Base-by-base conservation (phyloP, 2,113 vertebrate genomes). In the Lucifuga dentata region DNA sequence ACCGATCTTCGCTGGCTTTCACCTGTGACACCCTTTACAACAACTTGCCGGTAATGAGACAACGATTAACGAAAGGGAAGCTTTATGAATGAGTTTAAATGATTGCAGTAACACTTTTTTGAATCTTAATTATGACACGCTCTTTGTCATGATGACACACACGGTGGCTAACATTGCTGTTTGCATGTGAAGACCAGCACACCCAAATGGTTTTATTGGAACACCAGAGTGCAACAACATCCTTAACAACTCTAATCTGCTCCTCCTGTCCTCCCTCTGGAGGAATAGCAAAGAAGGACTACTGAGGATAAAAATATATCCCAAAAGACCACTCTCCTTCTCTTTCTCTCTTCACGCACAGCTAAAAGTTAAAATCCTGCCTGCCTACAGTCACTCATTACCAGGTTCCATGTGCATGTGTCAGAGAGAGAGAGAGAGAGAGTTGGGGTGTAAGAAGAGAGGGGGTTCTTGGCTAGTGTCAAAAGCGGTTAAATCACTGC, bases 401-500 rank as follows among this genome's bases (percentile, higher is more conserved):
- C 33, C 68, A 62, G 63, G 41, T 10, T 43, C 29, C 74, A 53
- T 65, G 74, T 73, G 69, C n/a, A n/a, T n/a, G n/a, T n/a, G n/a
- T n/a, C n/a, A 29, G 26, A 29, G 26, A 29, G 26, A 29, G 64
- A 57, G 73, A 71, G 72, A 55, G 76, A 50, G 0, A 0, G 49
- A 59, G 36, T 6, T 13, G 40, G 13, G 7, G 15, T 56, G 2
- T 33, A 21, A 8, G 48, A 33, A 53, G 55, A 56, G 59, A 61
- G 64, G 70, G 49, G 72, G 74, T 64, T 83, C 70, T 80, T 70
- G 72, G 76, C 78, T 36, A 11, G 56, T 67, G 83, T 73, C n/a
- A 19, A 80, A 81, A 64, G 76, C 26, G 11, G 78, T 85, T 89
- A 90, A 89, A 90, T 88, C 78, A 88, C 76, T 19, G 1, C 74